Conservation (phyloP, 2,113 vertebrate genomes). For the Chaetodon trifascialis region DNA sequence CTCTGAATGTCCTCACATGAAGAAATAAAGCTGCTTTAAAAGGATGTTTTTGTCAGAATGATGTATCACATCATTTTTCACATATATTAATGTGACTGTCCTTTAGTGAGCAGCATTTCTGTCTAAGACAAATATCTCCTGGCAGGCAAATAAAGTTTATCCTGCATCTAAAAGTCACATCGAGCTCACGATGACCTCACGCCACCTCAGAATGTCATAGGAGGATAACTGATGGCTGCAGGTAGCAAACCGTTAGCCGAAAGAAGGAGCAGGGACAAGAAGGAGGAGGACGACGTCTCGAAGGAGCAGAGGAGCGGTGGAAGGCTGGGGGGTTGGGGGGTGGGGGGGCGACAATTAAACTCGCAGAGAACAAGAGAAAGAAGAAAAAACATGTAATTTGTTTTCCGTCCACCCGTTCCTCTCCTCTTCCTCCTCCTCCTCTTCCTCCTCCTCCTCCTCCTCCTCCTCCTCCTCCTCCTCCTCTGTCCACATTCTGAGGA, state of each 20-base stretch:
- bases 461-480: constrained; percentile 14
- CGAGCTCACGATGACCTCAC: neutral
- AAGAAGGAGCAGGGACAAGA: neutral
- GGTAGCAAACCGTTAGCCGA: neutral
- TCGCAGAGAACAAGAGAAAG: constrained; percentile 31
- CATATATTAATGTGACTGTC: constrained; percentile 1
- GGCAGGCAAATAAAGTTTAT: constrained; percentile 10
- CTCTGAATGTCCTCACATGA: neutral
- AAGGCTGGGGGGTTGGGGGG: neutral
- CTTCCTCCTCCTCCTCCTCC: constrained; percentile 3
- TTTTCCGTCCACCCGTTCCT: constrained; percentile 40
- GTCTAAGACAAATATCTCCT: neutral
- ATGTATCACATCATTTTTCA: neutral
- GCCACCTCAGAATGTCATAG: neutral
- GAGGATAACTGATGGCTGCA: neutral
- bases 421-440: neutral
- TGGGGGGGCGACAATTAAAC: constrained; percentile 46
- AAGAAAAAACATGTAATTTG: constrained; percentile 44
- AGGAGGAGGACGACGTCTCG: constrained; percentile 10
- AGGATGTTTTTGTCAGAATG: neutral
- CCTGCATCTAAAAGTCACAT: neutral
- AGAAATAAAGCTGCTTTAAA: neutral
- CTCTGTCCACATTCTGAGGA: constrained; percentile 22
- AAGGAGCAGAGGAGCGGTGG: neutral
- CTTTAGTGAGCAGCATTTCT: neutral